Base-by-base conservation (phyloP, 2,888 invertebrate genomes). In the Hydriomena furcata region DNA sequence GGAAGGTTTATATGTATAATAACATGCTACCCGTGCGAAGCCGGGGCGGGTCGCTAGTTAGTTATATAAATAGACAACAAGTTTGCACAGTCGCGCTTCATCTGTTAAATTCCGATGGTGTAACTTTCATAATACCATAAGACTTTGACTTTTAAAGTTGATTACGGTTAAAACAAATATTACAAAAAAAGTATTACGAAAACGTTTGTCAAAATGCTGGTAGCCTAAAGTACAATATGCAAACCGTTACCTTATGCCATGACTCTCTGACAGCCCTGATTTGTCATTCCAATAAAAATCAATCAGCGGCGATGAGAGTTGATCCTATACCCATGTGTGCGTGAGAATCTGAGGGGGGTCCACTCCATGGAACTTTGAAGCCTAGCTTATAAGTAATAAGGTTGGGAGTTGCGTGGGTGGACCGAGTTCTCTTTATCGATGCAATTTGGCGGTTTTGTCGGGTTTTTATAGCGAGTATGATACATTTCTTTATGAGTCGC, bases 221-320 rank as follows among this genome's bases (percentile, higher is more conserved):
- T n/a, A n/a, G n/a, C n/a, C n/a, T 17, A 3, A 31, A 37, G 17
- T 12, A 27, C 27, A 17, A 27, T 21, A 24, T 27, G 27, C 27
- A 2, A 23, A 3, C 8, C 17, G 10, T 34, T 20, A 32, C 13
- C 30, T 28, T 27, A 12, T 7, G n/a, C 11, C 13, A 10, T 25
- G 20, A 34, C 1, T 43, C 32, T 30, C 25, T 50, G 61, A 21
- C 78, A 83, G 56, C 85, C 84, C 78, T 84, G 68, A 68, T 64
- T 66, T 68, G 68, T 66, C 67, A 66, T 69, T 66, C 79, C 81
- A 84, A 84, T 84, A 84, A 84, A 85, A 85, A 84, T 84, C 85
- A 85, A 84, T 85, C 84, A 84, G 74, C 78, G 70, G 71, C 71
- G 76, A 77, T 75, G 77, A 59, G 63, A 75, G 73, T 69, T 73